Base-by-base conservation (phyloP, 2,797 vertebrate genomes). In the Poeciliopsis presidionis region DNA sequence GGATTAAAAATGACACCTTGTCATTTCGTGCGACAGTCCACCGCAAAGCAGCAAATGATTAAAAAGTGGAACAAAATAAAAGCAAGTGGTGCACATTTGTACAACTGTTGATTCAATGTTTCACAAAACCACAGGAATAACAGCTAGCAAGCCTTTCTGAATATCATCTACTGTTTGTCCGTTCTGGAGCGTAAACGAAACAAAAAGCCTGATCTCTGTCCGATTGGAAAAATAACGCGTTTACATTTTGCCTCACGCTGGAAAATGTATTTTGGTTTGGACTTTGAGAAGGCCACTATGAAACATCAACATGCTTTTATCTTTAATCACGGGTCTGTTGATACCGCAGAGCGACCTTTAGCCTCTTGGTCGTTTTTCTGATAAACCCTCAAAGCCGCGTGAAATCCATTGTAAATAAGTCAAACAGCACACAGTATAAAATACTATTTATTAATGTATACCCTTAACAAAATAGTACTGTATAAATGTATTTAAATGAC, bases 381-480 rank as follows among this genome's bases (percentile, higher is more conserved):
- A 36, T 7, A 65, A 65, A 65, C 11, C 8, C 16, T 65, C 61
- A 28, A 28, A 28, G 14, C 25, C 1, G 20, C 39, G 33, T 67
- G 18, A 4, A 36, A 36, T 20, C 36, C 33, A 41, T 36, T 25
- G 14, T 61, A 61, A 80, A 79, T 70, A 76, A 82, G 18, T 77
- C 61, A 77, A 78, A 81, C 77, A 74, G 72, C 63, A 83, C 74
- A 72, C 89, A 90, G 88, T 93, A 93, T 93, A 95, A 95, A 95
- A 95, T 91, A 87, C 65, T 83, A 88, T 95, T 95, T 95, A 95
- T 94, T 95, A 84, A 51, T 76, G 65, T 73, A 82, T 91, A 87
- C 73, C 79, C 63, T 84, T 71, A 86, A 84, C 61, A 91, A 82
- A 86, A 86, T 91, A 57, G 75, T 90, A 89, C 76, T 88, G 59